A percentile compares a stretch with the other conserved stretches of the same genome.
Conservation (phyloP, 2,797 vertebrate species). For the Brotula barbata region DNA sequence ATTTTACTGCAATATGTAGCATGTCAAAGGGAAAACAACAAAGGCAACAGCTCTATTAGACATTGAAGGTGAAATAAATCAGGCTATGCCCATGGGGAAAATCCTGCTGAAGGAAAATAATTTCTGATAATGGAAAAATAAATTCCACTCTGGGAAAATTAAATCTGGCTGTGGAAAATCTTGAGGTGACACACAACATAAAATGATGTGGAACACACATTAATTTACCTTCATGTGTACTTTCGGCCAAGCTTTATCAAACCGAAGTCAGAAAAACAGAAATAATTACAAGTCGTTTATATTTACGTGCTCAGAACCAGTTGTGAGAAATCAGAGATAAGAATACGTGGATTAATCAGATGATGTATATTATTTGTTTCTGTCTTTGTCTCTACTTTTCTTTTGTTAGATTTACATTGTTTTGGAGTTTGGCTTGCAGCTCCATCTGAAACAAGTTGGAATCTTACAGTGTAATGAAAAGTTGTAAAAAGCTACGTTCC, state of each 20-base stretch:
- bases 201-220: slow-evolving; percentile 1
- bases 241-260: neutral
- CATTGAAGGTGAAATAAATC: slow-evolving; percentile 26
- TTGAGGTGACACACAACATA: neutral
- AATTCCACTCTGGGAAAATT: slow-evolving; percentile 1
- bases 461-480: neutral
- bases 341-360: too few relatives aligned
- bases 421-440: neutral
- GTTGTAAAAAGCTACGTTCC: neutral
- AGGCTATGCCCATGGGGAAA: slow-evolving; percentile 19
- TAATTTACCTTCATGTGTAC: neutral
- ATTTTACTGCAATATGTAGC: slow-evolving; percentile 1
- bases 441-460: neutral
- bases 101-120: slow-evolving; percentile 5
- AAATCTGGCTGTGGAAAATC: slow-evolving; percentile 15
- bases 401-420: too few relatives aligned
- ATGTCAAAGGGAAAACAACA: neutral
- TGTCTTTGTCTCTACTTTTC: too few relatives aligned
- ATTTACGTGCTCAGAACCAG: neutral
- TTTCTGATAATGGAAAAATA: slow-evolving; percentile 20
- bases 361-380: too few relatives aligned
- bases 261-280: too few relatives aligned
- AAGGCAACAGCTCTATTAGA: neutral
- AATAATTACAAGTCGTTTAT: neutral
- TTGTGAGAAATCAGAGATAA: too few relatives aligned